Conservation (phyloP, 2,797 vertebrate species). For the Diceros bicornis region DNA sequence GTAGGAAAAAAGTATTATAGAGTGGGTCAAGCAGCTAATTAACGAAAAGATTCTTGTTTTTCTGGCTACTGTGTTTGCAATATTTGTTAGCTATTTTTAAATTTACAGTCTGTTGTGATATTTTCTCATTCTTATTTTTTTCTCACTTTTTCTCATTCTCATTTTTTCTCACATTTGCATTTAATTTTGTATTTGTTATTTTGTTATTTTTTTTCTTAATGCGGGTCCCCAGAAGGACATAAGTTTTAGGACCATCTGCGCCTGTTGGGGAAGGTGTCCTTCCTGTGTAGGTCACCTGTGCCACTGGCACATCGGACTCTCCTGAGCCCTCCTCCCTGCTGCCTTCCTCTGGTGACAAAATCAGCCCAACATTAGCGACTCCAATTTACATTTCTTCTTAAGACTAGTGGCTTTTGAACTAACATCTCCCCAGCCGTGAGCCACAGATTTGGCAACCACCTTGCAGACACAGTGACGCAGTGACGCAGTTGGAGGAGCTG, state of each 20-base stretch:
- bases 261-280: not conserved
- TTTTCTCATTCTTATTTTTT: not conserved
- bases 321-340: not conserved
- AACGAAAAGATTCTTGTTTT: not conserved
- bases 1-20: not conserved
- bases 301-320: not conserved
- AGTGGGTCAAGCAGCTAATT: not conserved
- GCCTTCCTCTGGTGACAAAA: not conserved
- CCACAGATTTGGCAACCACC: not conserved
- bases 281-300: too few relatives aligned
- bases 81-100: not conserved
- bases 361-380: not conserved
- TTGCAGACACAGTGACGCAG: not conserved
- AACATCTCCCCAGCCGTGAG: not conserved
- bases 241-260: not conserved
- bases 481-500: not conserved
- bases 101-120: not conserved
- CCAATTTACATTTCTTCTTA: not conserved
- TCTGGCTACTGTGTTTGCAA: not conserved
- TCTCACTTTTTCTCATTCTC: not conserved
- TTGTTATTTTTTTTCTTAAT: not conserved
- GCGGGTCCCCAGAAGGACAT: not conserved
- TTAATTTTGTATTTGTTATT: slow-evolving; percentile 7
- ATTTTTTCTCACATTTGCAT: not conserved
- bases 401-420: not conserved